Evolutionary conservation across 2,113 vertebrate genomes (phyloP).

Genomic region (Speoplatyrhinus poulsoni): DNA sequence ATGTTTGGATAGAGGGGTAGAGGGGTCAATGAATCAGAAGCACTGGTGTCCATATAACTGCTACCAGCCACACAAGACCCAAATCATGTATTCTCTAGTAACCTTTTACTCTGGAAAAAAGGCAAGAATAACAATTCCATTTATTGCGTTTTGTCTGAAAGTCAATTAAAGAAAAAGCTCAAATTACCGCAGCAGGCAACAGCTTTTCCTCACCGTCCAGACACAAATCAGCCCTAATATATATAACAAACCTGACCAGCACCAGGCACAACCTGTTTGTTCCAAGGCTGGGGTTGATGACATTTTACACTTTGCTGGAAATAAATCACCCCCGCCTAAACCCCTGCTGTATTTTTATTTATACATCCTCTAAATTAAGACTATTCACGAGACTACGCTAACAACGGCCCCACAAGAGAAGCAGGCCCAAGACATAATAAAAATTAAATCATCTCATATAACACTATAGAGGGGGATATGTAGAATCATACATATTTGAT

Average conservation of each 20-base stretch:
- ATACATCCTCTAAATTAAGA: slow-evolving; percentile 65
- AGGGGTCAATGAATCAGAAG: not conserved
- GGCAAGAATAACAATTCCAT: slow-evolving; percentile 13
- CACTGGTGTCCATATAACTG: not conserved
- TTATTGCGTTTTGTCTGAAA: slow-evolving; percentile 51
- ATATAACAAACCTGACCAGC: slow-evolving; percentile 71
- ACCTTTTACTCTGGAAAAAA: not conserved
- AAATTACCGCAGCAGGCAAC: slow-evolving; percentile 56
- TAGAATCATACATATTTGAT: slow-evolving; percentile 71
- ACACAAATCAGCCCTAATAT: slow-evolving; percentile 69
- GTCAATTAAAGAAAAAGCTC: slow-evolving; percentile 49
- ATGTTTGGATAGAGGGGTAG: not conserved
- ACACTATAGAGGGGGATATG: slow-evolving; percentile 57
- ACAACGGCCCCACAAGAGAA: slow-evolving; percentile 71
- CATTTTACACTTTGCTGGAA: slow-evolving; percentile 73
- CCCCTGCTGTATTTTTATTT: slow-evolving; percentile 62
- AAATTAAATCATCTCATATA: slow-evolving; percentile 78
- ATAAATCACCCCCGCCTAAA: slow-evolving; percentile 70
- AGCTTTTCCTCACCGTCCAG: slow-evolving; percentile 56
- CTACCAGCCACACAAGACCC: not conserved
- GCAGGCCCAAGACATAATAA: slow-evolving; percentile 76
- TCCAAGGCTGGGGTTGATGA: slow-evolving; percentile 75
- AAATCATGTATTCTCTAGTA: not conserved
- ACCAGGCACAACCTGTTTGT: slow-evolving; percentile 67
- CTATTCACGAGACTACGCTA: slow-evolving; percentile 64